Evolutionary conservation across 2,888 invertebrate genomes (phyloP).

Genomic region (Lasioglossum figueresi): DNA sequence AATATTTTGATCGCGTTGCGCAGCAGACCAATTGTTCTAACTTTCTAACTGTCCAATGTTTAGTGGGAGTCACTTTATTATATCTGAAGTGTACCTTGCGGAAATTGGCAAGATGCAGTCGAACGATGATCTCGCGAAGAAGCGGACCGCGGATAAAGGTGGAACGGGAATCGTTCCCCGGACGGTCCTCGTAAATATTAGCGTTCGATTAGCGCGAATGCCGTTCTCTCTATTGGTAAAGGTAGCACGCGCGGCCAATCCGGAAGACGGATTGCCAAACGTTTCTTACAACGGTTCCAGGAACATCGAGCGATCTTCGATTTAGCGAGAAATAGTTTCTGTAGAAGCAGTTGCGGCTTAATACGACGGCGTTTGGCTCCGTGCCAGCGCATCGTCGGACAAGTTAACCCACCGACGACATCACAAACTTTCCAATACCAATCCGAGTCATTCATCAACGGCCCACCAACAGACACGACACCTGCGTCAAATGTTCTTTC

Average conservation of each 20-base stretch:
- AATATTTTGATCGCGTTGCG: too few relatives aligned
- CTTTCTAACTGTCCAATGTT: too few relatives aligned
- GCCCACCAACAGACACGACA: not conserved
- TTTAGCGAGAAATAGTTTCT: slow-evolving; percentile 22
- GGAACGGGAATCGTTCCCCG: not conserved
- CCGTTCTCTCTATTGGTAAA: not conserved
- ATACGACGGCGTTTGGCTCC: slow-evolving; percentile 40
- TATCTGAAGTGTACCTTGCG: not conserved
- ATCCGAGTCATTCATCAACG: slow-evolving; percentile 40
- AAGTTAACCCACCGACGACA: slow-evolving; percentile 62
- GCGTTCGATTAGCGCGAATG: slow-evolving; percentile 3
- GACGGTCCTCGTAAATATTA: slow-evolving; percentile 3
- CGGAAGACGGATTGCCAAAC: not conserved
- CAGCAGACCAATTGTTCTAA: too few relatives aligned
- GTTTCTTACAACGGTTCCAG: slow-evolving; percentile 13
- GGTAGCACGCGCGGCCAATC: slow-evolving; percentile 3
- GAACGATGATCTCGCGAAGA: not conserved
- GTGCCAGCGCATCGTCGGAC: slow-evolving; percentile 50
- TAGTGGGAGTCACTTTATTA: not conserved
- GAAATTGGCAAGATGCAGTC: not conserved
- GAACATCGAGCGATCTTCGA: slow-evolving; percentile 18
- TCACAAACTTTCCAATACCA: slow-evolving; percentile 58
- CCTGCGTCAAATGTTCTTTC: not conserved
- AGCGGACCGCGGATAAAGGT: not conserved
- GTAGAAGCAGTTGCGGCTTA: slow-evolving; percentile 27